Conservation (phyloP, 1,140 invertebrate genomes). For the Grapholita molesta region DNA sequence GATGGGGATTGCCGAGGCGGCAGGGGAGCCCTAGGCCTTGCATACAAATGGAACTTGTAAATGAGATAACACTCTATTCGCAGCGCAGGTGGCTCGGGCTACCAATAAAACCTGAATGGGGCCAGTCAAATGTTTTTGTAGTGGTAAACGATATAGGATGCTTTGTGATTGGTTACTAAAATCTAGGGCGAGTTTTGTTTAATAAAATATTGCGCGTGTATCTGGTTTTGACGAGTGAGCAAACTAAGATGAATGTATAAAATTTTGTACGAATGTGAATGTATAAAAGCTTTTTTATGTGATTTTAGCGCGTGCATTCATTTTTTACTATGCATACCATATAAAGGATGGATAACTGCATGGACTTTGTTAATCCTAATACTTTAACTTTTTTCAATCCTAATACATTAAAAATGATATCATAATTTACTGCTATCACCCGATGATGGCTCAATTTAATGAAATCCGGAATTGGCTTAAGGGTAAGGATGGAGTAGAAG, state of each 20-base stretch:
- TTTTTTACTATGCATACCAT: too few species aligned
- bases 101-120: slow-evolving; percentile 40
- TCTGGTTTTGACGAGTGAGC: not conserved
- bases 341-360: too few species aligned
- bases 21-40: slow-evolving; percentile 55
- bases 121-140: slow-evolving; percentile 43
- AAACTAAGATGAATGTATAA: too few species aligned
- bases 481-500: not conserved
- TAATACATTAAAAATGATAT: too few species aligned
- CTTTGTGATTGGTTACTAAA: not conserved
- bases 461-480: not conserved
- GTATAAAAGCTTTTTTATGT: not conserved
- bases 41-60: slow-evolving; percentile 66
- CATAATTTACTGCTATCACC: not conserved
- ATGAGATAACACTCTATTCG: slow-evolving; percentile 54
- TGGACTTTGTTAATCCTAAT: too few species aligned
- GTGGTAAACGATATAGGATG: slow-evolving; percentile 23
- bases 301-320: not conserved
- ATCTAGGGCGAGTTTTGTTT: not conserved
- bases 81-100: slow-evolving; percentile 29
- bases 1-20: slow-evolving; percentile 31
- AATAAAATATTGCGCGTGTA: not conserved
- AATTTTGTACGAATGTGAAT: too few species aligned
- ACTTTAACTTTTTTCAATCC: too few species aligned
- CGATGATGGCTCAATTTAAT: not conserved